Conservation (phyloP, 2,797 vertebrate species). For the Macrochelys suwanniensis region DNA sequence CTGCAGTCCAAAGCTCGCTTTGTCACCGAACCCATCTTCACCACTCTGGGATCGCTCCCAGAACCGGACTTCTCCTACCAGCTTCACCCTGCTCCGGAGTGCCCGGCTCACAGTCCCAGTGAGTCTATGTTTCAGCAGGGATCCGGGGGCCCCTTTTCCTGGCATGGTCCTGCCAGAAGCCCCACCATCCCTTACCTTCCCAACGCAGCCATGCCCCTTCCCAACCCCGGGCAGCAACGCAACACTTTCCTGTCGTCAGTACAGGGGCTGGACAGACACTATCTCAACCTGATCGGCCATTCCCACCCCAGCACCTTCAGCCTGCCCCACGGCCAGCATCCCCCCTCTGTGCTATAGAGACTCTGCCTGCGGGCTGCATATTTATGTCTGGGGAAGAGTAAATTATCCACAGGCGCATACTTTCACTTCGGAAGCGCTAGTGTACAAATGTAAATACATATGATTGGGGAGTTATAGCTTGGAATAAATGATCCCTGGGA, state of each 20-base stretch:
- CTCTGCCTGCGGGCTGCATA: background rate
- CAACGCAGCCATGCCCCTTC: constrained; percentile 81
- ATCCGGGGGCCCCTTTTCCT: constrained; percentile 85
- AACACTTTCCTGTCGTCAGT: constrained; percentile 90
- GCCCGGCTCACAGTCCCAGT: constrained; percentile 84
- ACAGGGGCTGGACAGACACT: constrained; percentile 93
- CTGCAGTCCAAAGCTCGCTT: constrained; percentile 94
- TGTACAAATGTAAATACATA: background rate
- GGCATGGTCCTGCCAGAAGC: constrained; percentile 88
- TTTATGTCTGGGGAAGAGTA: constrained; percentile 38
- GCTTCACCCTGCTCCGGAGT: constrained; percentile 88
- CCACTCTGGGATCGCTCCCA: constrained; percentile 83
- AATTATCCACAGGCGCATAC: background rate
- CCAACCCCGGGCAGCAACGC: constrained; percentile 87
- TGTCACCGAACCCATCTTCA: constrained; percentile 89
- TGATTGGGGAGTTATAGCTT: background rate
- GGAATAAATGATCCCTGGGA: background rate
- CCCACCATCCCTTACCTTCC: constrained; percentile 85
- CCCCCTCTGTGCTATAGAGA: constrained; percentile 80
- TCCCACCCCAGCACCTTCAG: constrained; percentile 90
- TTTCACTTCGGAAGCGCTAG: background rate
- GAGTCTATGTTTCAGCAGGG: constrained; percentile 88
- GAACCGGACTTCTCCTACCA: constrained; percentile 91
- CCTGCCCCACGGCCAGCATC: constrained; percentile 90
- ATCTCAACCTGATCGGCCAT: constrained; percentile 93